These are phyloP conservation scores for Dicrostonyx torquatus DNA, from an alignment of 2,797 vertebrate genomes.

Conservation along the genomic window DNA sequence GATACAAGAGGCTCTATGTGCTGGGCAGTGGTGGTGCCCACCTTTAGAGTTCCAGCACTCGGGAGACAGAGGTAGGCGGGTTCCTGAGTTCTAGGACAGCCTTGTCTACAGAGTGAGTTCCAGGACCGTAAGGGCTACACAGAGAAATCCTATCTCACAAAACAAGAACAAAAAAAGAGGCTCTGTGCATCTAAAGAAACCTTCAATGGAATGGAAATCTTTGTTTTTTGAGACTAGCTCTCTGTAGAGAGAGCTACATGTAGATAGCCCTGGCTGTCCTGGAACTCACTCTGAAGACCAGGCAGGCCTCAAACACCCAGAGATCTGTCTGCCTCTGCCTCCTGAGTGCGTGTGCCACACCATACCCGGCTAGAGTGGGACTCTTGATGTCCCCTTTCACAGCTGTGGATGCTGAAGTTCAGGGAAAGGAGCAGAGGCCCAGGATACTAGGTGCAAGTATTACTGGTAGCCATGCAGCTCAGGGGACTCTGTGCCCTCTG, in stretches of 20 bases:
- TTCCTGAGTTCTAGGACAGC: background rate
- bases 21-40: background rate
- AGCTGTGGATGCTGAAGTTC: slow-evolving; percentile 35
- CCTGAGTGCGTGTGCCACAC: no score
- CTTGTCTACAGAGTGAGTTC: background rate
- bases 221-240: background rate
- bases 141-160: background rate
- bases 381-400: background rate
- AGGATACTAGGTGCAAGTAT: background rate
- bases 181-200: background rate
- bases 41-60: background rate
- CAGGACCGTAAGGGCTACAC: background rate
- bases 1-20: background rate
- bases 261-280: background rate
- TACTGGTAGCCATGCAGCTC: background rate
- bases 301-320: background rate
- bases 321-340: background rate
- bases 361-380: background rate
- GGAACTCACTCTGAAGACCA: background rate
- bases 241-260: background rate
- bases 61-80: background rate
- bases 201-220: background rate
- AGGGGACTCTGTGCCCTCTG: background rate
- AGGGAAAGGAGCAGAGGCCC: background rate
- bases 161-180: background rate